A percentile compares a stretch with the other conserved stretches of the same genome.
Conservation (phyloP, 2,113 vertebrate genomes). For the Naja naja region DNA sequence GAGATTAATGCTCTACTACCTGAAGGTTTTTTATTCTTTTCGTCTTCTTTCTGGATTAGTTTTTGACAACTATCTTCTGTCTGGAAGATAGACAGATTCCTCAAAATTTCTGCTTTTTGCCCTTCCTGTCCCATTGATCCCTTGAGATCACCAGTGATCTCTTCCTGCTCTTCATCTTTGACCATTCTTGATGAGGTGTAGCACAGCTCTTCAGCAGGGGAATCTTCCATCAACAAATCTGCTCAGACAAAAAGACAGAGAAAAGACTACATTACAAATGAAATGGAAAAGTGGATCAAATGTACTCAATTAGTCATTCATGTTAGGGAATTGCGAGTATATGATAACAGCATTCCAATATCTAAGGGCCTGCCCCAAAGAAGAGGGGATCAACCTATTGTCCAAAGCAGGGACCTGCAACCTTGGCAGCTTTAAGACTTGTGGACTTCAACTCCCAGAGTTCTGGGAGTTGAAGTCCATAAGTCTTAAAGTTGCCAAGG, state of each 20-base stretch:
- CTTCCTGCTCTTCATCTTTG: not conserved
- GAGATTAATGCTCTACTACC: not conserved
- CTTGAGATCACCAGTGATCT: not conserved
- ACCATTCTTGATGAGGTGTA: not conserved
- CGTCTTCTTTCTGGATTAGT: not conserved
- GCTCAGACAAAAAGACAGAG: not conserved
- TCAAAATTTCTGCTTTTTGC: not conserved
- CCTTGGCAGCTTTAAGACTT: too few relatives aligned
- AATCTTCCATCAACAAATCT: not conserved
- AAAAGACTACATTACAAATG: not conserved
- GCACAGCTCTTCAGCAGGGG: not conserved
- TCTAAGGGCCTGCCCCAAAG: too few relatives aligned
- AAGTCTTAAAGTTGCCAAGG: too few relatives aligned
- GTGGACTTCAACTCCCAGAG: too few relatives aligned
- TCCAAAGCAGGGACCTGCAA: too few relatives aligned
- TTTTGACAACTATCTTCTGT: not conserved
- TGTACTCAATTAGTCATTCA: not conserved
- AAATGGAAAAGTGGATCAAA: not conserved
- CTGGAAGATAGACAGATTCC: not conserved
- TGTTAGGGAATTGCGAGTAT: not conserved
- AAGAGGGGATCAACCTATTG: too few relatives aligned
- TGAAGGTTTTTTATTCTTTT: not conserved
- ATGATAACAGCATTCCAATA: too few relatives aligned
- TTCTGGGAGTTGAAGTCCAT: too few relatives aligned
- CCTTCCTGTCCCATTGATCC: not conserved